Evolutionary conservation across 1,140 invertebrate genomes (phyloP).

Genomic region (Hirudo medicinalis): DNA sequence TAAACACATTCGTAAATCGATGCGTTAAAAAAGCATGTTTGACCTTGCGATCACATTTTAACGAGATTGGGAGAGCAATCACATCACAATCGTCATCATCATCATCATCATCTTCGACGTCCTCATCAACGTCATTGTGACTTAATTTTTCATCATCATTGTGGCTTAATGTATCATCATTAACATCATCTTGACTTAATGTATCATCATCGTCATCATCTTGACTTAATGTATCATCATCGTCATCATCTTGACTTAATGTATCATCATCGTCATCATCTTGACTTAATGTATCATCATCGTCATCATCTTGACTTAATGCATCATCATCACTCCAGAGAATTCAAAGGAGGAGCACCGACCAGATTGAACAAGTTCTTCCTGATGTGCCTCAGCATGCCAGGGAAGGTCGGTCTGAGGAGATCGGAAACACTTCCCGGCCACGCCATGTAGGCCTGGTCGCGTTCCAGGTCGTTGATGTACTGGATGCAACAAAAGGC

Average conservation of each 20-base stretch:
- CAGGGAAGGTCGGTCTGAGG: conserved; percentile 84
- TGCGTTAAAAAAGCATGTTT: no score
- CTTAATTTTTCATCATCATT: no score
- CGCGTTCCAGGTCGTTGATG: conserved; percentile 87
- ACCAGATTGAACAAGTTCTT: conserved; percentile 89
- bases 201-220: not conserved
- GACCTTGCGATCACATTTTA: no score
- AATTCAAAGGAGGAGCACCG: conserved; percentile 27
- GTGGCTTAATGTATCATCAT: no score
- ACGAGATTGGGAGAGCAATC: no score
- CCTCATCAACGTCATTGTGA: no score
- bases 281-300: not conserved
- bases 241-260: no score
- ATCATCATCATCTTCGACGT: no score
- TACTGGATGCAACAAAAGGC: conserved; percentile 49
- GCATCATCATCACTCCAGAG: not conserved
- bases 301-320: not conserved
- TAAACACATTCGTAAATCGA: no score
- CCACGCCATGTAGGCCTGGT: conserved; percentile 74
- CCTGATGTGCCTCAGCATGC: conserved; percentile 76
- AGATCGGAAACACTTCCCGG: conserved; percentile 72
- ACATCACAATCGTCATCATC: no score
- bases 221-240: no score
- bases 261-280: not conserved
- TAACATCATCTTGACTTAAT: not conserved